phyloP scores from a whole-genome alignment of 2,888 invertebrate species.

The Drosophila mercatorum region DNA sequence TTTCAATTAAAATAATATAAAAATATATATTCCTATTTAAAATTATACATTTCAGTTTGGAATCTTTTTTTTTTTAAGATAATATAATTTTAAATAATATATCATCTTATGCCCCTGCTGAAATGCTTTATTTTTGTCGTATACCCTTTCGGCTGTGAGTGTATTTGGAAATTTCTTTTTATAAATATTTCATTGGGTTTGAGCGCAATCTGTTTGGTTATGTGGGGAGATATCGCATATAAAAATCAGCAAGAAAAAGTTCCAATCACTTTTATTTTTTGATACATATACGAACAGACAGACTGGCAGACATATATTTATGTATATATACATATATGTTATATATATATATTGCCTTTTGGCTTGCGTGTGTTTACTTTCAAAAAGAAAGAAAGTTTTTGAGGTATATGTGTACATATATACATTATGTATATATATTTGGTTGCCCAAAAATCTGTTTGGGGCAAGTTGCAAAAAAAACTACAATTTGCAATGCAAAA shows the following conservation, averaged over 20 bases:
- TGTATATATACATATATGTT: not conserved
- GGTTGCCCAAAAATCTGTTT: constrained; percentile 25
- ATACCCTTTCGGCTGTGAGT: not conserved
- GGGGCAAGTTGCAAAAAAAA: constrained; percentile 50
- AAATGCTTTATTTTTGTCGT: not conserved
- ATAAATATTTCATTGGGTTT: constrained; percentile 48
- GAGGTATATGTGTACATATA: constrained; percentile 4
- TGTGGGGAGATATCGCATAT: constrained; percentile 50
- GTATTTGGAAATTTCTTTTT: constrained; percentile 31
- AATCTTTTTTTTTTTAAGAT: not conserved
- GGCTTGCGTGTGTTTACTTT: constrained; percentile 61
- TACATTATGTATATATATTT: constrained; percentile 29
- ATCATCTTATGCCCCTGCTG: not conserved
- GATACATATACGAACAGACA: not conserved
- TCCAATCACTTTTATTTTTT: constrained; percentile 78
- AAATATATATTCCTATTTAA: no score
- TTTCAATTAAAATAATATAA: no score
- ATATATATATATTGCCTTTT: constrained; percentile 15
- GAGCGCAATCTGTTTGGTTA: constrained; percentile 9
- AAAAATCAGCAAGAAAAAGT: constrained; percentile 67
- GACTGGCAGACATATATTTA: not conserved
- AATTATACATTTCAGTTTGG: no score
- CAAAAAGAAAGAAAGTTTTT: constrained; percentile 71
- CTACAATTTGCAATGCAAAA: constrained; percentile 78
- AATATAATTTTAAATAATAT: not conserved